phyloP scores from a whole-genome alignment of 2,888 invertebrate genomes.

The Parthenolecanium corni region DNA sequence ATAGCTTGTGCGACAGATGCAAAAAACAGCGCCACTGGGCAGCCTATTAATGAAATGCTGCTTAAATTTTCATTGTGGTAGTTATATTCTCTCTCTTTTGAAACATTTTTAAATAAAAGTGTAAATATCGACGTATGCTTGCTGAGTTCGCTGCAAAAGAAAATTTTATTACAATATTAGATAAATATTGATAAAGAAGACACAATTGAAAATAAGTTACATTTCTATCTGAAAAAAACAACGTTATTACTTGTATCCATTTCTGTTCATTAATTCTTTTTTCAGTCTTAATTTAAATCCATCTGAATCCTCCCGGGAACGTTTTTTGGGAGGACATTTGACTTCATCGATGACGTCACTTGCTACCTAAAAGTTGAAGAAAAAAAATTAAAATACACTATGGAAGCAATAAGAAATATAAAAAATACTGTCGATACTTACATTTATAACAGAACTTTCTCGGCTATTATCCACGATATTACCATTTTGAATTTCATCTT shows the following conservation, averaged over 20 bases:
- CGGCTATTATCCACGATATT: constrained; percentile 22
- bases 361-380: not conserved
- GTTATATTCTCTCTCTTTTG: constrained; percentile 55
- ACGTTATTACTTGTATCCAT: constrained; percentile 59
- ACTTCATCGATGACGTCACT: constrained; percentile 6
- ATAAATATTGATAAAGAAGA: too few species aligned
- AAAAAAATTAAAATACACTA: not conserved
- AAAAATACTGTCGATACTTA: not conserved
- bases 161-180: constrained; percentile 1
- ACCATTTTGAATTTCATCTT: constrained; percentile 21
- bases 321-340: constrained; percentile 37
- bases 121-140: constrained; percentile 55
- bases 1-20: constrained; percentile 44
- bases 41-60: constrained; percentile 51
- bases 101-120: constrained; percentile 52
- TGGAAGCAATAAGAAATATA: too few species aligned
- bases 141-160: constrained; percentile 47
- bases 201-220: too few species aligned
- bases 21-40: constrained; percentile 49
- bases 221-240: too few species aligned
- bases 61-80: constrained; percentile 54
- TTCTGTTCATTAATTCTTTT: constrained; percentile 72
- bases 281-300: constrained; percentile 68
- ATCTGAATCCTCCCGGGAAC: constrained; percentile 55
- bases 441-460: constrained; percentile 16